phyloP scores from a whole-genome alignment of 2,113 vertebrate species.

The Spea multiplicata region DNA sequence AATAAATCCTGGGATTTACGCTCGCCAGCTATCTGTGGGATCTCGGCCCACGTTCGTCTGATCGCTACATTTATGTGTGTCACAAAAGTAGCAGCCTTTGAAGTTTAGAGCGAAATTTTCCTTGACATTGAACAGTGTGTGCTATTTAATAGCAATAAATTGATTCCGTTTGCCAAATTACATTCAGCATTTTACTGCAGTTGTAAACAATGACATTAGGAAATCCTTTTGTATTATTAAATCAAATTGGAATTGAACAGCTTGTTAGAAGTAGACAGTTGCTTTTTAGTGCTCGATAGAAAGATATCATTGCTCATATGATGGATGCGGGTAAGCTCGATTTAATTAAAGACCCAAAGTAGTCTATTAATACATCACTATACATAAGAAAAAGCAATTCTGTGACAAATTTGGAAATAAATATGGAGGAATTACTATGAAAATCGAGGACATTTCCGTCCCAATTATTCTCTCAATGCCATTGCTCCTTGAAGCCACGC shows the following conservation, averaged over 20 bases:
- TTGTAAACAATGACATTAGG: constrained; percentile 3
- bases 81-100: constrained; percentile 12
- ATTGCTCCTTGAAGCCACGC: no score
- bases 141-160: constrained; percentile 23
- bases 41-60: constrained; percentile 9
- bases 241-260: constrained; percentile 3
- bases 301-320: no score
- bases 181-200: constrained; percentile 2
- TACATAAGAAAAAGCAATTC: no score
- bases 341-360: no score
- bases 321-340: no score
- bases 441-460: no score
- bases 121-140: constrained; percentile 18
- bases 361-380: no score
- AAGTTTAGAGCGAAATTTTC: constrained; percentile 19
- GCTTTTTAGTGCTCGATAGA: no score
- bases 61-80: constrained; percentile 26
- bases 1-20: constrained; percentile 20
- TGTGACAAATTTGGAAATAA: no score
- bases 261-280: not conserved
- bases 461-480: no score
- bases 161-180: constrained; percentile 16
- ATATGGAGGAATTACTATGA: no score
- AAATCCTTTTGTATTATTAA: not conserved
- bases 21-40: constrained; percentile 6